Base-by-base conservation (phyloP, 2,797 vertebrate genomes). In the Momotus momota region DNA sequence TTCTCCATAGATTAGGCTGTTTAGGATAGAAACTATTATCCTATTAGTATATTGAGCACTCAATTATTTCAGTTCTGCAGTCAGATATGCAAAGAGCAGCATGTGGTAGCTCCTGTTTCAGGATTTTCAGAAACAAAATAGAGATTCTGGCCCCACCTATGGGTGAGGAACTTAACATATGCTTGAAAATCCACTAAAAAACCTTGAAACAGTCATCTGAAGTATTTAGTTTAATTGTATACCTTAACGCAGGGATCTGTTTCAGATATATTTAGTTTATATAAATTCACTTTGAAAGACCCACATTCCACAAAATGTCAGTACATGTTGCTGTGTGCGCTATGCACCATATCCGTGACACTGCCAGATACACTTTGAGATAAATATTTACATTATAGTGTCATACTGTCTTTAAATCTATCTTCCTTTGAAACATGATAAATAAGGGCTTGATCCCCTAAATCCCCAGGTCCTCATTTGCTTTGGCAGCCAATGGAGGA, bases 71-170 rank as follows among this genome's bases (percentile, higher is more conserved):
- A 41, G 3, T 60, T 90, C 71, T 74, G 58, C 46, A 79, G 55
- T 29, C 51, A 27, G 66, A 55, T 84, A 75, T 84, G 57, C 60
- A 45, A 77, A 85, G 21, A 78, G 61, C n/a, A 60, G 35, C 43
- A 73, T 79, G 58, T 21, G 14, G 23, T 43, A 84, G 80, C 26
- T 91, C 38, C 20, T 55, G 4, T 15, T 40, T 64, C 60, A 82
- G 71, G 64, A 65, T 84, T 91, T 94, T 91, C 78, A 90, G 85
- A 71, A 61, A n/a, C 46, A 86, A 94, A 74, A 31, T 21, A 90
- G 41, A 61, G 69, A 93, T 81, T 97, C 54, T 96, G 90, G 83
- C 94, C 90, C 95, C 93, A 94, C 77, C 94, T 96, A 70, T 66
- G 58, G 93, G 92, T 81, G 88, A 95, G 43, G 51, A 90, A 27